Evolutionary conservation across 2,113 vertebrate species (phyloP), one percentile per base, ranked within the genome.

Genomic region (Hipposideros armiger): DNA sequence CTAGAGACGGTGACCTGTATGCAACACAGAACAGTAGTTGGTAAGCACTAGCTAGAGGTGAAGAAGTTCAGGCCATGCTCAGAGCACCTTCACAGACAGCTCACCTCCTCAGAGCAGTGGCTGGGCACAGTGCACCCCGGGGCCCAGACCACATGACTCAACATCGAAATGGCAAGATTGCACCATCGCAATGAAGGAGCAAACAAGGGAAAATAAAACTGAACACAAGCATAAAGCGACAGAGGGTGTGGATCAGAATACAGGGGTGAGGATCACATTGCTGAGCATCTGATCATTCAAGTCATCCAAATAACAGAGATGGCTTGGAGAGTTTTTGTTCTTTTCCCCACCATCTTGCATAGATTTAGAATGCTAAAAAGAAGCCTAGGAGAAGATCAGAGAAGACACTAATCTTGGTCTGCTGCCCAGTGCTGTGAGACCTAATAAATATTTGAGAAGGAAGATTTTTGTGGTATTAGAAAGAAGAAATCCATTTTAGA

Each of bases 401-500:
- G 36, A 87, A 94, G 80, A 73, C 84, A 32, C 56, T 80, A 32
- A 69, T 54, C 52, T 92, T 81, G 32, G 45, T 90, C 56, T 84
- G 40, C 64, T 88, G 28, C 56, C 47, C 40, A 73, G n/a, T 80
- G 40, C 73, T 40, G 1, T 90, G 62, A 90, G 80, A 84, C 47
- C 54, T 78, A 58, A 52, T 77, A 66, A 70, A 64, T 67, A 67
- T 67, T 94, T 73, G 77, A 89, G 52, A 73, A 80, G 52, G 11
- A 91, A 91, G 24, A 90, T 54, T 69, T 54, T 81, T 56, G n/a
- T 36, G 22, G 28, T 54, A 30, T 69, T 81, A 74, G 40, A 54
- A 84, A 30, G 9, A 74, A 88, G 83, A 91, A 84, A 93, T 87
- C 16, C 70, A 45, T 91, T 89, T 85, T 70, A 20, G 47, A 70